Evolutionary conservation across 2,113 vertebrate genomes (phyloP), one percentile per base, ranked within the genome.

Genomic region (Amblyornis subalaris): DNA sequence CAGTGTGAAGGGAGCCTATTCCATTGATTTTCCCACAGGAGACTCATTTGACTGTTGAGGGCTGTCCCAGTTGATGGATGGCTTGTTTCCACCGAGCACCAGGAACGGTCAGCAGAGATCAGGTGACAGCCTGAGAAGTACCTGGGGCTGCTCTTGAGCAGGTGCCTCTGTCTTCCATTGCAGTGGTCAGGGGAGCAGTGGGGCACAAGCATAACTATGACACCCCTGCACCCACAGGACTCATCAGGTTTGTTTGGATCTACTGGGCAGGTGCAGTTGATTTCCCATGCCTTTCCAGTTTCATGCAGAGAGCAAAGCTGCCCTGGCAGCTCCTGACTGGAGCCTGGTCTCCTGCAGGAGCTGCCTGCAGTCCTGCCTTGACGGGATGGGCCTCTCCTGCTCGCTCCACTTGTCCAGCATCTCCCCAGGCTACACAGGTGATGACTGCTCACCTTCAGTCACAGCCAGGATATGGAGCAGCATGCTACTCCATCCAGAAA

Each of bases 401-500:
- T 36, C 42, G 5, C 47, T 71, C 42, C 12, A 6, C 71, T 86
- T 71, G 7, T 33, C 47, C 67, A 72, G 28, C 35, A 23, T 40
- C 44, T 50, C 69, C 44, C 62, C 53, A 58, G 88, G n/a, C 31
- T 48, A 7, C 22, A 31, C 38, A 36, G 40, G 12, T 33, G n/a
- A 4, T 9, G 42, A 29, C 10, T 57, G 38, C 45, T 82, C 57
- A 18, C n/a, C 44, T 65, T 53, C 67, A 64, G 42, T 22, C 57
- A n/a, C 62, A 42, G 57, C 8, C 8, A 48, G 38, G 28, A 21
- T 24, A 22, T 22, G 38, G n/a, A 72, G 28, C 38, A 77, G 12
- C 1, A 0, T 44, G 25, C 45, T 70, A 3, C 14, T 10, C 26
- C 24, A 19, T 20, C 29, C 4, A 2, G 12, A 21, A 36, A 51